Conservation (phyloP, 2,113 vertebrate genomes). For the Dolichallabes microphthalmus region DNA sequence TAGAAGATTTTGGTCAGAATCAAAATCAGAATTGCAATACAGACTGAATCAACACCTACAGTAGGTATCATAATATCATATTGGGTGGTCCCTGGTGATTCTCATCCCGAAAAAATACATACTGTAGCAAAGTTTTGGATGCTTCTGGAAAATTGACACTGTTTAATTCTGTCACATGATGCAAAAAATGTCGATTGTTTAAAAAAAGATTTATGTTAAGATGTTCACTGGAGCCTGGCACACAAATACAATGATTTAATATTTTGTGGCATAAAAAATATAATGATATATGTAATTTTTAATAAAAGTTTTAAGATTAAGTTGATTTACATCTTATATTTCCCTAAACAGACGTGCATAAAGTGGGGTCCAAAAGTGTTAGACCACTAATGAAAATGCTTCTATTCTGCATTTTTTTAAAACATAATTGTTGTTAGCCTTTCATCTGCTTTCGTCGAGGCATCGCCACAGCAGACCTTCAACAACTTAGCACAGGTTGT, state of each 20-base stretch:
- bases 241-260: neutral
- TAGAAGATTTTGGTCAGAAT: too few species aligned
- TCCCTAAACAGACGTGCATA: neutral
- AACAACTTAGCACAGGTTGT: too few species aligned
- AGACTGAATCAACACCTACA: too few species aligned
- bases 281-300: neutral
- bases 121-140: neutral
- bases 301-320: neutral
- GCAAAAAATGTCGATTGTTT: too few species aligned
- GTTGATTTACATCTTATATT: neutral
- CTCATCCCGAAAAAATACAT: too few species aligned
- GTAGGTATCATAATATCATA: too few species aligned
- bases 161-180: neutral
- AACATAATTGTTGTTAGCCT: too few species aligned
- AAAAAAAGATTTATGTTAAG: neutral
- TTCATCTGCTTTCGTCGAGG: too few species aligned
- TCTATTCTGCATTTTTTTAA: too few species aligned
- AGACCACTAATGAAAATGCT: neutral
- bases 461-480: too few species aligned
- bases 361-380: neutral
- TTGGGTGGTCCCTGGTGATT: too few species aligned
- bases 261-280: neutral
- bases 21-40: too few species aligned
- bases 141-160: neutral
- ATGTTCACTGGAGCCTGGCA: neutral